phyloP scores from a whole-genome alignment of 2,797 vertebrate species.

The Myripristis murdjan region DNA sequence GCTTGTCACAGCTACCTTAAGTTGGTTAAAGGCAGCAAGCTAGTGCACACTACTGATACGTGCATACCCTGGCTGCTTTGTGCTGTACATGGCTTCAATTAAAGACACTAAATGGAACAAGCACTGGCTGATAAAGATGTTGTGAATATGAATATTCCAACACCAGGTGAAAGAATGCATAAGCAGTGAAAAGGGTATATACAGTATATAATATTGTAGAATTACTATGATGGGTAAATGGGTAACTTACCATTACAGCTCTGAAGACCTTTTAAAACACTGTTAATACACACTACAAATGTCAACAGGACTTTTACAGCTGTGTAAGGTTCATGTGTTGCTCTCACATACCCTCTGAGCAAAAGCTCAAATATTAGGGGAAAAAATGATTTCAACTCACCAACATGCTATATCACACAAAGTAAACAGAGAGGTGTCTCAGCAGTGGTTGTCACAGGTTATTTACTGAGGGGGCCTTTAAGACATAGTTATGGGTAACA shows the following conservation, averaged over 20 bases:
- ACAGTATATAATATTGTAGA: not conserved
- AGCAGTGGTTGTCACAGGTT: not conserved
- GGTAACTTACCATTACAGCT: not conserved
- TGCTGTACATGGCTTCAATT: too few species aligned
- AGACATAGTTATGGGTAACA: not conserved
- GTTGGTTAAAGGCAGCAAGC: too few species aligned
- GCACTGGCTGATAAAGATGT: not conserved
- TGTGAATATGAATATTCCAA: not conserved
- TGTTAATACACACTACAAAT: slow-evolving; percentile 3
- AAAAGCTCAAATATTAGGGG: not conserved
- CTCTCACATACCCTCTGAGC: not conserved
- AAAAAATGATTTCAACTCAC: not conserved
- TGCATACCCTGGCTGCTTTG: too few species aligned
- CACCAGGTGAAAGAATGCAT: not conserved
- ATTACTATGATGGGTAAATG: not conserved
- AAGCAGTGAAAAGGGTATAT: too few species aligned
- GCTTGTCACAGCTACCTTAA: too few species aligned
- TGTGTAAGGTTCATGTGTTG: not conserved
- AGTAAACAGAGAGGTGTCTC: not conserved
- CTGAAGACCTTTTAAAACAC: not conserved
- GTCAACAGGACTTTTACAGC: slow-evolving; percentile 3
- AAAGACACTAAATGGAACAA: too few species aligned
- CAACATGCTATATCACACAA: slow-evolving; percentile 4
- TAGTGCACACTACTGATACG: too few species aligned
- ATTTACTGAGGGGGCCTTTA: not conserved